Evolutionary conservation across 1,140 invertebrate genomes (phyloP).

Genomic region (Pseudomyrmex dendroicus): DNA sequence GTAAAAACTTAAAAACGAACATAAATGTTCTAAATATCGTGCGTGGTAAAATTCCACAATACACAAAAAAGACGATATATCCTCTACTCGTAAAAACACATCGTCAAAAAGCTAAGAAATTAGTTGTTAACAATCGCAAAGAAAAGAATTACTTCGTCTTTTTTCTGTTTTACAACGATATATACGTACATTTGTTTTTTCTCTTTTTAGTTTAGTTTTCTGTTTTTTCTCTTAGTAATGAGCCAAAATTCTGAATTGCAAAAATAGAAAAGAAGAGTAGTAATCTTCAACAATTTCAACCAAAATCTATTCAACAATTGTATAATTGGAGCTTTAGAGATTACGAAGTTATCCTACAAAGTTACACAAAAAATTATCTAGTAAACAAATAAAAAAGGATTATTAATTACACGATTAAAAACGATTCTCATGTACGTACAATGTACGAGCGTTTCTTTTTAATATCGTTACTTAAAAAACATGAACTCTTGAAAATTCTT

Average conservation of each 20-base stretch:
- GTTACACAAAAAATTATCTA: too few relatives aligned
- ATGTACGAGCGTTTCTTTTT: conserved; percentile 53
- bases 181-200: neutral
- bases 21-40: conserved; percentile 59
- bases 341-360: too few relatives aligned
- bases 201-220: too few relatives aligned
- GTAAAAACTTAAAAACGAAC: conserved; percentile 76
- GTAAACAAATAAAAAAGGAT: neutral
- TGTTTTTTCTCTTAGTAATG: neutral
- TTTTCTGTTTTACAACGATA: neutral
- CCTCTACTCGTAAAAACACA: neutral
- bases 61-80: neutral
- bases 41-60: conserved; percentile 43
- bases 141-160: neutral
- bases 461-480: conserved; percentile 70
- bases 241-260: too few relatives aligned
- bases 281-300: too few relatives aligned
- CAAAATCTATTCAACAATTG: too few relatives aligned
- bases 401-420: neutral
- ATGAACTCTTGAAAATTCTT: conserved; percentile 69
- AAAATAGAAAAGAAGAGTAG: too few relatives aligned
- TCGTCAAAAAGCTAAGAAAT: neutral
- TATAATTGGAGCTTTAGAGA: too few relatives aligned
- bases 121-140: neutral
- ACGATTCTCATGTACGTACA: conserved; percentile 12